phyloP scores from a whole-genome alignment of 2,888 invertebrate genomes.

The Amitus sp. region DNA sequence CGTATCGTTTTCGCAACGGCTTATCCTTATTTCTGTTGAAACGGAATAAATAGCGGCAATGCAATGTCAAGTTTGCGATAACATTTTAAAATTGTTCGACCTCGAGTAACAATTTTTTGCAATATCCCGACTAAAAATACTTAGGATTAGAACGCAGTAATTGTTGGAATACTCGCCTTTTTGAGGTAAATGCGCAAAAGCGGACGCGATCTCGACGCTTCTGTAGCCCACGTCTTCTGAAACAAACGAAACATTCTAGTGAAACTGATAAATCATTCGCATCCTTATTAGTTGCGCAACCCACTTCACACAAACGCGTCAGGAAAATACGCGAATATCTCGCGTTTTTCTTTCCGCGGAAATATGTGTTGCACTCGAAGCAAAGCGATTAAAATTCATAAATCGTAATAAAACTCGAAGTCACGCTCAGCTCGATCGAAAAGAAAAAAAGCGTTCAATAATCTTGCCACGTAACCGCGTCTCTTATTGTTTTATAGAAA shows the following conservation, averaged over 20 bases:
- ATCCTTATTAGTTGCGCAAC: background rate
- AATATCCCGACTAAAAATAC: slow-evolving; percentile 6
- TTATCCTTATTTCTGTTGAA: no score
- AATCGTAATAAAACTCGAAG: no score
- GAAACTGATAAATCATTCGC: slow-evolving; percentile 11
- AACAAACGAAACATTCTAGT: slow-evolving; percentile 53
- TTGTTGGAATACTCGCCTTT: slow-evolving; percentile 56
- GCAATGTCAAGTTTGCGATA: no score
- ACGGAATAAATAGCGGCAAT: no score
- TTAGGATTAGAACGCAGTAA: background rate
- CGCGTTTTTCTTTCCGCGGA: background rate
- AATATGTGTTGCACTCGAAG: background rate
- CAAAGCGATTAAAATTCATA: background rate
- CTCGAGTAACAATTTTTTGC: slow-evolving; percentile 1
- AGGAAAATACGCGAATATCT: background rate
- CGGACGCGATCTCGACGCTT: slow-evolving; percentile 67
- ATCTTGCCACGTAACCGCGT: no score
- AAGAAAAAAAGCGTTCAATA: no score
- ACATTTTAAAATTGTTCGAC: background rate
- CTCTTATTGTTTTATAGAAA: no score
- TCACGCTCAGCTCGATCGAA: no score
- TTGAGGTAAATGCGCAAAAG: slow-evolving; percentile 65
- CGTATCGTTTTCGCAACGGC: no score
- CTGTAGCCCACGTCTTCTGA: slow-evolving; percentile 68
- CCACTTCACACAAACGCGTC: slow-evolving; percentile 1